Conservation (phyloP, 2,113 vertebrate genomes). For the Variabilichromis moorii region DNA sequence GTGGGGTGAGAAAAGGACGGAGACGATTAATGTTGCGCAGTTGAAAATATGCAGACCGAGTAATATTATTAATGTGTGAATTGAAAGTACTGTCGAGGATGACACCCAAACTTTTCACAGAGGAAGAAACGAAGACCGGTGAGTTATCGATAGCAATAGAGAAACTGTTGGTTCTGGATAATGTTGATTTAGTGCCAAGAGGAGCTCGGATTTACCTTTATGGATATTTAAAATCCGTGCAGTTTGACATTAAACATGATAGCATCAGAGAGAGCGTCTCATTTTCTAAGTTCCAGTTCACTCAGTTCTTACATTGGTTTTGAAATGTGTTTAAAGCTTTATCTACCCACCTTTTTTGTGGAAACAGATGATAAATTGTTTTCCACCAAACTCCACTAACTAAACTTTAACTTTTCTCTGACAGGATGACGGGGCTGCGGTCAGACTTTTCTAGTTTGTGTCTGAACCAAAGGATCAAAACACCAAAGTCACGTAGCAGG, state of each 20-base stretch:
- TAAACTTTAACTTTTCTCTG: not conserved
- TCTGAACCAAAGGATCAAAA: not conserved
- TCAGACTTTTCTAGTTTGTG: not conserved
- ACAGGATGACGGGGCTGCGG: not conserved
- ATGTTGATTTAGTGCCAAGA: no score
- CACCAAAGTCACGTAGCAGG: not conserved
- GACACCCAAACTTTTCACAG: no score
- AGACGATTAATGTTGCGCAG: no score
- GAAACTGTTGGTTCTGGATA: no score
- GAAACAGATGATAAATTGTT: accelerated
- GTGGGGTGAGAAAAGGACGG: accelerated
- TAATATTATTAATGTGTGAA: accelerated
- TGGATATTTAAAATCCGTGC: not conserved
- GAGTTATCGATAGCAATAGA: no score
- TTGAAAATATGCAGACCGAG: no score
- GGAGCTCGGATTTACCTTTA: not conserved
- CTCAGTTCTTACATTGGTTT: not conserved
- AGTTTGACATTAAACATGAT: not conserved
- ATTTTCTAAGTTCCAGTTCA: not conserved
- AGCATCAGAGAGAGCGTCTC: not conserved
- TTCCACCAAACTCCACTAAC: not conserved
- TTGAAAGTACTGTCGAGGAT: no score
- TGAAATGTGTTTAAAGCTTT: not conserved
- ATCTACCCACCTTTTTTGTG: not conserved
- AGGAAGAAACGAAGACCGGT: no score